Evolutionary conservation across 2,888 invertebrate species (phyloP).

Genomic region (Hemithea aestivaria): DNA sequence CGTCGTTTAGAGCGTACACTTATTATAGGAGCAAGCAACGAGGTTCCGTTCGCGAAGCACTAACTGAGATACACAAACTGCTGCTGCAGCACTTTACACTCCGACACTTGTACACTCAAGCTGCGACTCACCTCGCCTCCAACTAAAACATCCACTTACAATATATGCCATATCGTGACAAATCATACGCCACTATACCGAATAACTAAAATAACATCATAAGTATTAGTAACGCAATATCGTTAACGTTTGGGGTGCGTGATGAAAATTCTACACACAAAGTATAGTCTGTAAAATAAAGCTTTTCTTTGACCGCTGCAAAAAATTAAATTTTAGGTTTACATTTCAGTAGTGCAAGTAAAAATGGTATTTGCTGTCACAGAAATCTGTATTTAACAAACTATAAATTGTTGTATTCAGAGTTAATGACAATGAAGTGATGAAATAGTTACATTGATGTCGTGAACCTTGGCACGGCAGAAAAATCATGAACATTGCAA

Average conservation of each 20-base stretch:
- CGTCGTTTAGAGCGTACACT: slow-evolving; percentile 66
- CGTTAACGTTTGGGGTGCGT: slow-evolving; percentile 49
- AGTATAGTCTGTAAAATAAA: slow-evolving; percentile 8
- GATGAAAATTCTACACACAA: slow-evolving; percentile 32
- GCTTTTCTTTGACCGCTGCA: too few species aligned
- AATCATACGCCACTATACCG: slow-evolving; percentile 28
- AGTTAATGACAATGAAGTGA: slow-evolving; percentile 8
- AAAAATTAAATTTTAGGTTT: background rate
- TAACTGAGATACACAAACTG: slow-evolving; percentile 35
- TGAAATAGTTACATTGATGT: slow-evolving; percentile 8
- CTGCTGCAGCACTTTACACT: slow-evolving; percentile 30
- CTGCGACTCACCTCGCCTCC: too few species aligned
- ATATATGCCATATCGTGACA: slow-evolving; percentile 22
- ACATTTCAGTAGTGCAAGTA: too few species aligned
- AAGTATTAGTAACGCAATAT: slow-evolving; percentile 64
- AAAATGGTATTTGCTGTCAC: too few species aligned
- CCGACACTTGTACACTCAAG: too few species aligned
- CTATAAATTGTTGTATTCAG: too few species aligned
- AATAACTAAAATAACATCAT: slow-evolving; percentile 45
- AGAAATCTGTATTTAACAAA: too few species aligned
- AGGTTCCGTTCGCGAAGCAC: slow-evolving; percentile 41
- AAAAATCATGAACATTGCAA: slow-evolving; percentile 22
- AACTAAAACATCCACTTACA: slow-evolving; percentile 14
- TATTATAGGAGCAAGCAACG: slow-evolving; percentile 55
- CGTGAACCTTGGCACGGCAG: slow-evolving; percentile 31